Percentiles rank a stretch among this genome's conserved stretches.
These are phyloP conservation scores for Dusona sp. DNA, from an alignment of 2,888 invertebrate species.

Conservation along the genomic window DNA sequence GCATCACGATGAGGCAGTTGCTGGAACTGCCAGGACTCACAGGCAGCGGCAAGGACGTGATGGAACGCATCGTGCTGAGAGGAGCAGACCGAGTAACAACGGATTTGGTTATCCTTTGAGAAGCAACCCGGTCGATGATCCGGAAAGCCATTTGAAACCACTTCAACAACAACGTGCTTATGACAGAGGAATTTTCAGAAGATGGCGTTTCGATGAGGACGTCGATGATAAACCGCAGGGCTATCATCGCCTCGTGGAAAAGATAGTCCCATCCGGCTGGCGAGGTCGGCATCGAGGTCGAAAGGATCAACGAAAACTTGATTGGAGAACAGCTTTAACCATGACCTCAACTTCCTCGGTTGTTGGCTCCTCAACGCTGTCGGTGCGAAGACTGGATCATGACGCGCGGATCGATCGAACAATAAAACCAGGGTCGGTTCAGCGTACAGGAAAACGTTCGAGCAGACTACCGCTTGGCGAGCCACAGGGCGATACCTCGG, in stretches of 20 bases:
- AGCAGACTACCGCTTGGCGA: conserved; percentile 47
- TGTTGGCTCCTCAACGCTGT: too few species aligned
- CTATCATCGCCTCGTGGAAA: conserved; percentile 28
- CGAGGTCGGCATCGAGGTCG: conserved; percentile 47
- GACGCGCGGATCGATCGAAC: conserved; percentile 55
- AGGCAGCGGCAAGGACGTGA: conserved; percentile 68
- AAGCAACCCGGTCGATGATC: conserved; percentile 28
- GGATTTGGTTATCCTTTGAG: conserved; percentile 22
- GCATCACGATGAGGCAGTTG: conserved; percentile 54
- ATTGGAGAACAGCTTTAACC: neutral
- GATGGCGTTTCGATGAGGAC: conserved; percentile 50
- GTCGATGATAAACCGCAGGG: conserved; percentile 39
- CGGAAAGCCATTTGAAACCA: conserved; percentile 38
- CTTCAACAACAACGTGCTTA: conserved; percentile 28
- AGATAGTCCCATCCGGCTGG: neutral
- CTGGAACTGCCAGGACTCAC: conserved; percentile 61
- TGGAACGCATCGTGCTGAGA: conserved; percentile 62
- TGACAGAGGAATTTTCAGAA: conserved; percentile 20
- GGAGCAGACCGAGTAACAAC: conserved; percentile 9
- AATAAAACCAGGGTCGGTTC: conserved; percentile 30
- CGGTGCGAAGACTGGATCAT: conserved; percentile 38
- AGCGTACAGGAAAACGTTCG: conserved; percentile 47
- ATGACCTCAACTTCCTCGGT: neutral
- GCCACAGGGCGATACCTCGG: conserved; percentile 33
- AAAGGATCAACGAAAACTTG: conserved; percentile 41